Conservation (phyloP, 1,140 invertebrate genomes). For the Sycophaga agraensis region DNA sequence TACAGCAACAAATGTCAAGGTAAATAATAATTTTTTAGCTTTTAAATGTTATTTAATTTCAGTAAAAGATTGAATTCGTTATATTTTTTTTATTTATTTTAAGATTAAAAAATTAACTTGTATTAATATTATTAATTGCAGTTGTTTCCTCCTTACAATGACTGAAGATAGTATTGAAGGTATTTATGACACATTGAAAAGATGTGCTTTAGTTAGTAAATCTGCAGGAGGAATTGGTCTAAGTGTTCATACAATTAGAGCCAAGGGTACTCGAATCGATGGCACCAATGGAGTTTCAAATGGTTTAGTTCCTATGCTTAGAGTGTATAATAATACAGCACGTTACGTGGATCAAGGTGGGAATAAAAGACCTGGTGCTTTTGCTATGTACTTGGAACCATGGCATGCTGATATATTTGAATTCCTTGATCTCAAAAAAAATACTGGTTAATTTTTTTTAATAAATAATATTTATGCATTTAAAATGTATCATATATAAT, state of each 20-base stretch:
- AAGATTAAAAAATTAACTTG: not conserved
- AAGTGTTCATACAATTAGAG: constrained; percentile 94
- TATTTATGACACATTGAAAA: constrained; percentile 93
- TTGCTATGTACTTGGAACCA: constrained; percentile 97
- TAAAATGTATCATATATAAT: no score
- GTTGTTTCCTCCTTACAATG: constrained; percentile 96
- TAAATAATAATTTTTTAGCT: constrained; percentile 31
- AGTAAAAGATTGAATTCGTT: not conserved
- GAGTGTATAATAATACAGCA: constrained; percentile 95
- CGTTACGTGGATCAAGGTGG: constrained; percentile 98
- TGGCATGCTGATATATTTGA: constrained; percentile 99
- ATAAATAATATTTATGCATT: no score
- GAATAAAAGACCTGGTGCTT: constrained; percentile 98
- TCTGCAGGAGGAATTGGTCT: constrained; percentile 96
- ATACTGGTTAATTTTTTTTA: constrained; percentile 82
- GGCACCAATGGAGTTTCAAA: constrained; percentile 96
- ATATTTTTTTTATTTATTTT: not conserved
- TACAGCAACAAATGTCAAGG: constrained; percentile 87
- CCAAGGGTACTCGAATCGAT: constrained; percentile 87
- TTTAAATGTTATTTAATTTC: not conserved
- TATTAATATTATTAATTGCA: constrained; percentile 43
- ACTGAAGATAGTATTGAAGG: constrained; percentile 96
- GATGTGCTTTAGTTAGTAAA: constrained; percentile 96
- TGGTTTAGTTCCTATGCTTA: constrained; percentile 95
- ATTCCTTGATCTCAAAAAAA: constrained; percentile 92